Evolutionary conservation across 2,113 vertebrate species (phyloP).

Genomic region (Corythornis madagascariensis): DNA sequence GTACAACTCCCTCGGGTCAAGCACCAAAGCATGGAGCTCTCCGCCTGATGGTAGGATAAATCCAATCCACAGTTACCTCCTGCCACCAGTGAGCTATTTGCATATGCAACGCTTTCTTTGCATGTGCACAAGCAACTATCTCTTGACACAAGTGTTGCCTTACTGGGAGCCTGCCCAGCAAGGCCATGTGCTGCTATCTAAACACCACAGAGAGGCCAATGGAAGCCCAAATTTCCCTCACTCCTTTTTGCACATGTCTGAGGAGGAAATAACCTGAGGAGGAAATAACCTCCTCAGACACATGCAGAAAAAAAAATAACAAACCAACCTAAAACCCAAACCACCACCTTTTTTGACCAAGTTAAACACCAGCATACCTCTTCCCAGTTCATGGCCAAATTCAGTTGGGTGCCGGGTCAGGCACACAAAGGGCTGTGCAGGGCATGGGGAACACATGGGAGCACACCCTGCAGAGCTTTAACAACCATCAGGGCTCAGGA

Average conservation of each 20-base stretch:
- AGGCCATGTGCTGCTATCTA: not conserved
- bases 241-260: no score
- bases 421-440: not conserved
- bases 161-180: not conserved
- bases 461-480: not conserved
- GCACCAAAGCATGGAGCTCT: not conserved
- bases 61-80: not conserved
- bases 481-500: fast-evolving
- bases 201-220: no score
- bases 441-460: not conserved
- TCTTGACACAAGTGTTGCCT: not conserved
- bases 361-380: not conserved
- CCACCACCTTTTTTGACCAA: not conserved
- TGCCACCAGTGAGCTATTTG: not conserved
- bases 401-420: not conserved
- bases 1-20: not conserved
- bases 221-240: not conserved
- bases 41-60: not conserved
- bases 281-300: no score
- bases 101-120: not conserved
- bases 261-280: no score
- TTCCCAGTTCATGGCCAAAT: not conserved
- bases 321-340: no score
- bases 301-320: not conserved
- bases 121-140: fast-evolving